A percentile compares a stretch with the other conserved stretches of the same genome.
phyloP scores from a whole-genome alignment of 1,140 invertebrate species.

The Zaprionus ornatus region DNA sequence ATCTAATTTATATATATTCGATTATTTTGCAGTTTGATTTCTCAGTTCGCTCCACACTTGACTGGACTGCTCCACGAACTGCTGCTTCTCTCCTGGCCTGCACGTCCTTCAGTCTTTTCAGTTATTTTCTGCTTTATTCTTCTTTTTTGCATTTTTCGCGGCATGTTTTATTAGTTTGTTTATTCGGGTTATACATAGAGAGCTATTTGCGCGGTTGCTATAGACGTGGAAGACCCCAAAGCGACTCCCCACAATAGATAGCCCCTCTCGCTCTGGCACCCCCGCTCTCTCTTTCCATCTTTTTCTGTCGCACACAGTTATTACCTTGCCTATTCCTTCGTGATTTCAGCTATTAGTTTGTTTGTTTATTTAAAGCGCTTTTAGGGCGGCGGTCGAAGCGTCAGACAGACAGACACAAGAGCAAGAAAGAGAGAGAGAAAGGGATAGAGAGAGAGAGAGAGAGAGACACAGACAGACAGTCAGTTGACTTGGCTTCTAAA shows the following conservation, averaged over 20 bases:
- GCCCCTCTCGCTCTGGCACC: constrained; percentile 21
- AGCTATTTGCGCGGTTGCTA: constrained; percentile 72
- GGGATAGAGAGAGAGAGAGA: constrained; percentile 29
- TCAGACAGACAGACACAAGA: constrained; percentile 26
- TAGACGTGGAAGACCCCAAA: constrained; percentile 59
- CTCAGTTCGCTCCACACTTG: constrained; percentile 1
- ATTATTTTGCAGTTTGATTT: constrained; percentile 5
- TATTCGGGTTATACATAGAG: constrained; percentile 83
- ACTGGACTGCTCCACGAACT: constrained; percentile 15
- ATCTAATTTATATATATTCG: constrained; percentile 34
- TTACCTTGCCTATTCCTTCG: constrained; percentile 56
- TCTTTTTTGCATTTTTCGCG: constrained; percentile 45
- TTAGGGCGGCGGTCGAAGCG: constrained; percentile 61
- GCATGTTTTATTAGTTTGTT: constrained; percentile 84
- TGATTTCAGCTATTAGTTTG: constrained; percentile 79
- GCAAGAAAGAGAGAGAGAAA: constrained; percentile 21
- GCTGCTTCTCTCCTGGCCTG: constrained; percentile 26
- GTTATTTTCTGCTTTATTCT: constrained; percentile 35
- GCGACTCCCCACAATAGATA: constrained; percentile 10
- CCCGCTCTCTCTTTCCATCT: constrained; percentile 13
- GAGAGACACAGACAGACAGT: constrained; percentile 7
- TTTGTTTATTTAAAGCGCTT: constrained; percentile 82
- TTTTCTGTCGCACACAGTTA: constrained; percentile 14
- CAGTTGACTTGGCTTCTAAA: constrained; percentile 55
- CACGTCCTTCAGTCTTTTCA: constrained; percentile 60